phyloP scores from a whole-genome alignment of 2,888 invertebrate species.

The Melipona beecheii region DNA sequence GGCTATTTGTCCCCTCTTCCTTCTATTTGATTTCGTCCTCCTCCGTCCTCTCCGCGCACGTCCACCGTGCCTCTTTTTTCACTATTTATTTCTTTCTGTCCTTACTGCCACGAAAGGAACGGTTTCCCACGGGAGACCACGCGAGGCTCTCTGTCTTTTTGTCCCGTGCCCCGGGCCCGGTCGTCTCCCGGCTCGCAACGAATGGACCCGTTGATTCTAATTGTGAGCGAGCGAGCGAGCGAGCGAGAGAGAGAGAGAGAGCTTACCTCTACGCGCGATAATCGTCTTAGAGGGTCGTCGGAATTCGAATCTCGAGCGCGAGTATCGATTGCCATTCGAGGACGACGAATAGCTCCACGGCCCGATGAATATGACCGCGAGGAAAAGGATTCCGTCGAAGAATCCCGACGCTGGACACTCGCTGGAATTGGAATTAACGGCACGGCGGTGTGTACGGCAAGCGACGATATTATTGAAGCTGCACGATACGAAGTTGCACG shows the following conservation, averaged over 20 bases:
- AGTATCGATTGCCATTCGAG: conserved; percentile 32
- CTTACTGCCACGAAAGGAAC: conserved; percentile 76
- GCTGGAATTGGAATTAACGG: not conserved
- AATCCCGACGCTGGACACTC: not conserved
- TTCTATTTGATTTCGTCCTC: conserved; percentile 62
- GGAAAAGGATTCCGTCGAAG: not conserved
- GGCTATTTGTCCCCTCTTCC: conserved; percentile 73
- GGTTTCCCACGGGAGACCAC: conserved; percentile 79
- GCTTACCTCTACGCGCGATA: conserved; percentile 46
- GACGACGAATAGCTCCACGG: conserved; percentile 9
- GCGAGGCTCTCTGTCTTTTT: conserved; percentile 58
- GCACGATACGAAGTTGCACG: not conserved
- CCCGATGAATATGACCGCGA: conserved; percentile 3
- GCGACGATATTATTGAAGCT: not conserved
- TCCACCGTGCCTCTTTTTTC: conserved; percentile 72
- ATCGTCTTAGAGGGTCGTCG: conserved; percentile 33
- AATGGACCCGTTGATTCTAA: conserved; percentile 61
- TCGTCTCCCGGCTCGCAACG: conserved; percentile 21
- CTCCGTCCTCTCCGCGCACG: conserved; percentile 39
- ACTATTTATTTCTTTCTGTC: conserved; percentile 77
- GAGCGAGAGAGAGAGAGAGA: conserved; percentile 7
- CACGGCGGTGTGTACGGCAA: not conserved
- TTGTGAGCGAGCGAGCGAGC: conserved; percentile 14
- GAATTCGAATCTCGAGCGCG: conserved; percentile 38
- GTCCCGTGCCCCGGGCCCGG: conserved; percentile 35